Base-by-base conservation (phyloP, 2,113 vertebrate genomes). In the Mormoops blainvillei region DNA sequence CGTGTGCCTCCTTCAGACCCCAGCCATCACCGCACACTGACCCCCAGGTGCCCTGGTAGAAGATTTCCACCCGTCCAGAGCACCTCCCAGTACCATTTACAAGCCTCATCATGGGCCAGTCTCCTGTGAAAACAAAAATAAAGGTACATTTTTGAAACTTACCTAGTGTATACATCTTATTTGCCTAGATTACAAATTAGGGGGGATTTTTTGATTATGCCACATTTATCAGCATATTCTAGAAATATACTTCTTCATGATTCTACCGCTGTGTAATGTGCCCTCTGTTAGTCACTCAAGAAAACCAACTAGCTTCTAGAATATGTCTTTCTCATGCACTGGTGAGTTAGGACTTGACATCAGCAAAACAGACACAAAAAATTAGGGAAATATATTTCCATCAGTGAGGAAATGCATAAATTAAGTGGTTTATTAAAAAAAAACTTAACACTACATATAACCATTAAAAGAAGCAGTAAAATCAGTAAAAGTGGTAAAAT, bases 51-150 rank as follows among this genome's bases (percentile, higher is more conserved):
- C 95, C 96, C 33, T 82, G 81, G 82, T 97, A 92, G 89, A 33
- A 97, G 48, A 98, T 80, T 38, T 98, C 96, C 41, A 97, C 97
- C 7, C 93, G 38, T 3, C 93, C 99, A 0, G 93, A 97, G 97
- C 98, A 98, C 0, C 58, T 89, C 10, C 97, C 36, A 0, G 61
- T 97, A 52, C 96, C 96, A 0, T 81, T 89, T 8, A 91, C 84
- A 18, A 98, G 84, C 67, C 89, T 91, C 83, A 97, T 98, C 0
- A 76, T 63, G 0, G 74, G 84, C 90, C 48, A 38, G 22, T 8
- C 54, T n/a, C 82, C 95, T 96, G 74, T 0, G 3, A 63, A 87
- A 7, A 63, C 0, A 3, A 56, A 89, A 26, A 3, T 15, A 8
- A 12, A 33, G 22, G 20, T 9, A 19, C 45, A 6, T 43, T 16